Evolutionary conservation across 2,888 invertebrate genomes (phyloP), one percentile per base, ranked within the genome.

Genomic region (Pseudococcus jackbeardsleyi): DNA sequence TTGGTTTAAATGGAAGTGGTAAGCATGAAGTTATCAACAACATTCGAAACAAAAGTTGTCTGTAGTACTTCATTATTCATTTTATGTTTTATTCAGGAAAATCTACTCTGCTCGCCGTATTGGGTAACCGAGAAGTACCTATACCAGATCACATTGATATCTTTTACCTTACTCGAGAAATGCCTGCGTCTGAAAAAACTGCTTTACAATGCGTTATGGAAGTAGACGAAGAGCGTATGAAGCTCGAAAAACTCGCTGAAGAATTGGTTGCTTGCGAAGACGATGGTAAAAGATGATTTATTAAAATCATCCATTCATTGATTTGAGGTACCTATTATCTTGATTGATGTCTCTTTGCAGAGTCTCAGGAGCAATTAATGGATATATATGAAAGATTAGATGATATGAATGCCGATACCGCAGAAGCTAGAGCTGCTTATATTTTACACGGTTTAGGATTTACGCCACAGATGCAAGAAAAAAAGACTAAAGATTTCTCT

Each of bases 1-100:
- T 99, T 90, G 99, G 99, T 87, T 93, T 97, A n/a, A 99, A 99
- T 92, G 99, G 99, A 90, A 97, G 97, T 92, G 99, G 99, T 93
- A 92, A 91, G 94, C 90, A 89, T 79, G 79, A 26, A n/a, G 11
- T 39, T 15, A 11, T 77, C 22, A 0, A 54, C 17, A 46, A 12
- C 12, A 46, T 7, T 50, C 15, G 50, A 50, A 15, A 15, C 1
- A 15, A 50, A 50, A 5, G 0, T 88, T 3, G 26, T 33, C 3
- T 33, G 26, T 2, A 33, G 1, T 33, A 33, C 26, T 33, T 33
- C 3, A 33, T 3, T 33, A 33, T 33, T 33, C 3, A 33, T 33
- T 33, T 33, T 33, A 33, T 33, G 26, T 33, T 33, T 33, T 33
- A 33, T 33, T 33, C 3, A 95, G 96, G 96, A 90, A 99, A 99